Conservation (phyloP, 2,113 vertebrate species). For the Stegostoma tigrinum region DNA sequence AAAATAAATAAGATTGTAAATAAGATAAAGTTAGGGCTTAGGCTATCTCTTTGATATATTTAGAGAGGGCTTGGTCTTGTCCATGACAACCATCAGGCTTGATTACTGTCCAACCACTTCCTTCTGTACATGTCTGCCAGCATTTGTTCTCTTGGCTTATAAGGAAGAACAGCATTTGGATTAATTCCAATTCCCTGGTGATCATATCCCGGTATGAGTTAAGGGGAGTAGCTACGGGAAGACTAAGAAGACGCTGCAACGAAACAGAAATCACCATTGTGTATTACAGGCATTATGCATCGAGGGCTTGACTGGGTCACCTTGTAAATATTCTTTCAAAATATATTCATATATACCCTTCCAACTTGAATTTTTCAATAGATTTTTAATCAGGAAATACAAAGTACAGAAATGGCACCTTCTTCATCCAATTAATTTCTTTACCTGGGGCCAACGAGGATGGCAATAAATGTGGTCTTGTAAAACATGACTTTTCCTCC, state of each 20-base stretch:
- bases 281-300: background rate
- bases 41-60: no score
- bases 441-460: conserved; percentile 60
- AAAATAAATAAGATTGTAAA: no score
- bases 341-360: background rate
- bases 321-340: background rate
- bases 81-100: background rate
- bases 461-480: conserved; percentile 49
- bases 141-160: background rate
- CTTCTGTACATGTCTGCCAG: background rate
- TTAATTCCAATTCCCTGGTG: background rate
- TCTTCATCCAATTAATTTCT: background rate
- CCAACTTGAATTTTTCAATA: background rate
- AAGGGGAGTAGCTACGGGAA: background rate
- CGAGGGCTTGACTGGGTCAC: background rate
- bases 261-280: background rate
- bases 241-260: background rate
- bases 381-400: background rate
- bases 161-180: background rate
- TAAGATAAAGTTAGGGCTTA: no score
- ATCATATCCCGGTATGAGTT: background rate
- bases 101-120: background rate
- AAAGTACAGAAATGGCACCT: background rate
- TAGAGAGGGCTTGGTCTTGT: no score
- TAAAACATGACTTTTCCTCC: conserved; percentile 44